Base-by-base conservation (phyloP, 2,113 vertebrate genomes). In the Formicarius rufipectus region DNA sequence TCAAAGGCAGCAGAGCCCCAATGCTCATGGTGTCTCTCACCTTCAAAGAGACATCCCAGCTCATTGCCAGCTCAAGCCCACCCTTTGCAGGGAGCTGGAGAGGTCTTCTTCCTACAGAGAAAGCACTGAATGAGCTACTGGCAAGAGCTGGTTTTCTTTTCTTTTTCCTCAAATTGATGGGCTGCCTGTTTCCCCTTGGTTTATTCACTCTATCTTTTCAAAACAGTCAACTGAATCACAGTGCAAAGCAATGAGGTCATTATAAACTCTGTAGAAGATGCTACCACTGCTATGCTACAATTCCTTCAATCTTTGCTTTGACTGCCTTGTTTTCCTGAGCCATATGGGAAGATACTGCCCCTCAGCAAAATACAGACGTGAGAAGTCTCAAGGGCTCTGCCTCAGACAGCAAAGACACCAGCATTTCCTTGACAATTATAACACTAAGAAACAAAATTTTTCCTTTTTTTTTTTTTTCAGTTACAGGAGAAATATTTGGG, bases 291-390 rank as follows among this genome's bases (percentile, higher is more conserved):
- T 60, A 2, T 52, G 40, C 53, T 78, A 40, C 0, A 0, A 27
- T 76, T 91, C 37, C 17, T 25, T 60, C 58, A 31, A 31, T 64
- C 80, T 95, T 69, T 71, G 77, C 81, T 82, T 95, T 92, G 83
- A 16, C 83, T 90, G 81, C 45, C 87, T 79, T 89, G 62, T 78
- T 96, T 91, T 93, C 58, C 58, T 66, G 53, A 89, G 87, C 80
- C 81, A 53, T 73, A 75, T 82, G 87, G 64, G 75, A 84, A 81
- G n/a, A 69, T 4, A 28, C 22, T 84, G 69, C 76, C 81, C 81
- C 31, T 75, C 66, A 53, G 93, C 78, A 96, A 94, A 91, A 87
- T 35, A 45, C 0, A 87, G 77, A 87, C 0, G 0, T 42, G 77
- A 84, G 53, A 87, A 87, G 30, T 79, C 87, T 89, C 87, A 72